Conservation (phyloP, 2,113 vertebrate species). For the Apeltes quadracus region DNA sequence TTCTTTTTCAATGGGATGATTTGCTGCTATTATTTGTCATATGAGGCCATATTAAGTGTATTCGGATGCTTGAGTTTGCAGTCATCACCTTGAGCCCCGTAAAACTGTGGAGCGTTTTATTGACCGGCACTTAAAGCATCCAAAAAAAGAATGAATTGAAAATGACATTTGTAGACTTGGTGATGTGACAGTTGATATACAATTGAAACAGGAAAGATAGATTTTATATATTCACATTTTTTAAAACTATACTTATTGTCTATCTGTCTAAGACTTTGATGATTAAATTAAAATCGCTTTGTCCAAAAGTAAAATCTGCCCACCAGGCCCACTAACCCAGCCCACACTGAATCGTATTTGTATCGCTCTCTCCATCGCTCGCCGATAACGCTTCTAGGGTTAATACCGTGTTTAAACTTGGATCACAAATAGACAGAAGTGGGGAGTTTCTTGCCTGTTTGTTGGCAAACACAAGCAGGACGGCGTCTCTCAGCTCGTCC, state of each 20-base stretch:
- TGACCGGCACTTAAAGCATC: neutral
- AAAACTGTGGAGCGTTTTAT: neutral
- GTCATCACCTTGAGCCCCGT: neutral
- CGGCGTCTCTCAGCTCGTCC: conserved; percentile 93
- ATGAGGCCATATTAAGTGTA: no score
- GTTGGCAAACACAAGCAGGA: conserved; percentile 95
- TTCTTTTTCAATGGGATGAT: neutral
- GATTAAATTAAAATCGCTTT: neutral
- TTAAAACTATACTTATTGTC: neutral
- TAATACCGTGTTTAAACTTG: neutral
- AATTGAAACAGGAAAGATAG: neutral
- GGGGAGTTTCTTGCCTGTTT: conserved; percentile 86
- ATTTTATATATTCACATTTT: neutral
- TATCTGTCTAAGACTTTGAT: neutral
- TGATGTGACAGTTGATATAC: neutral
- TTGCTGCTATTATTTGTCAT: neutral
- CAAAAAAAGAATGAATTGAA: neutral
- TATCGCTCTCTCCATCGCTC: neutral
- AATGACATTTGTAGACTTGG: neutral
- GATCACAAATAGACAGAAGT: neutral
- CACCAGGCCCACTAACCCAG: no score
- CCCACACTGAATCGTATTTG: no score
- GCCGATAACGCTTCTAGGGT: neutral
- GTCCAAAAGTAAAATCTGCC: neutral
- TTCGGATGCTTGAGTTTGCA: no score